Evolutionary conservation across 2,113 vertebrate genomes (phyloP).

Genomic region (Platycercus adscitus): DNA sequence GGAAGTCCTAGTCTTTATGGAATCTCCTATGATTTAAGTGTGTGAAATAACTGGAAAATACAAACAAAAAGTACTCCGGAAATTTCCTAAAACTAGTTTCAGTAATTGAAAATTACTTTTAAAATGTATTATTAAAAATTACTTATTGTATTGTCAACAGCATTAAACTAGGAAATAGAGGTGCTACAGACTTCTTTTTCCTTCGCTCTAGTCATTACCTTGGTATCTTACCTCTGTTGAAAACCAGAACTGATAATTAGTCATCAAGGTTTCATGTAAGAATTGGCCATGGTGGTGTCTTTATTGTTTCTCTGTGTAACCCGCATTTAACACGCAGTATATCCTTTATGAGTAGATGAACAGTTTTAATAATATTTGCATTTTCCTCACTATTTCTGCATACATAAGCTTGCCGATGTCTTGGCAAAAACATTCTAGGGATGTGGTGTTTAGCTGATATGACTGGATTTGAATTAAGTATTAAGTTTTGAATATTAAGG

Average conservation of each 20-base stretch:
- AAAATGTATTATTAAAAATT: not conserved
- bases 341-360: not conserved
- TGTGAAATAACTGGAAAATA: not conserved
- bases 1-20: not conserved
- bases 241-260: not conserved
- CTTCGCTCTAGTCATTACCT: not conserved
- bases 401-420: accelerated
- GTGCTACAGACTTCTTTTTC: not conserved
- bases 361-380: not conserved
- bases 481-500: not conserved
- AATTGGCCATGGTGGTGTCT: not conserved
- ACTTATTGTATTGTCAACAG: not conserved
- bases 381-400: not conserved
- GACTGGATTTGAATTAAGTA: not conserved
- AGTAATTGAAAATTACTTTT: not conserved
- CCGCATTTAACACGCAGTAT: not conserved
- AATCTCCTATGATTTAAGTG: not conserved
- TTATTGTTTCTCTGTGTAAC: not conserved
- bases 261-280: not conserved
- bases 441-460: not conserved
- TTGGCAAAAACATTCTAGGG: not conserved
- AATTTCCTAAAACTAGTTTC: not conserved
- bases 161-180: not conserved
- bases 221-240: not conserved
- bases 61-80: not conserved